Conservation (phyloP, 1,140 invertebrate species). For the Drosophila pandora region DNA sequence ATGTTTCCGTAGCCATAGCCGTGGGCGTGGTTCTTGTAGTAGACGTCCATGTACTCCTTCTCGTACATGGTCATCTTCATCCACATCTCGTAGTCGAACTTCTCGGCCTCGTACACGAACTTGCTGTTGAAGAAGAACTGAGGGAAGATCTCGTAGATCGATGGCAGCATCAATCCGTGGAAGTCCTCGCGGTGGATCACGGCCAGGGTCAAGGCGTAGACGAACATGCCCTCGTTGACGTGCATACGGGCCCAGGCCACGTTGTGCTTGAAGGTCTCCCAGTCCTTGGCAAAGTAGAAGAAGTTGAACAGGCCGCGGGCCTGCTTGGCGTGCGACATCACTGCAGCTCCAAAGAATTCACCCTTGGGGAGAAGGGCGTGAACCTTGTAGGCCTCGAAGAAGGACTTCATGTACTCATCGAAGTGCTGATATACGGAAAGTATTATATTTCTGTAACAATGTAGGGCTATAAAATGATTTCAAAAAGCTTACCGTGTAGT, state of each 20-base stretch:
- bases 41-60: slow-evolving; percentile 86
- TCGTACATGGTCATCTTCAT: slow-evolving; percentile 77
- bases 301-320: slow-evolving; percentile 85
- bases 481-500: slow-evolving; percentile 55
- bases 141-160: slow-evolving; percentile 87
- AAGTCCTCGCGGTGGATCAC: slow-evolving; percentile 86
- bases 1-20: slow-evolving; percentile 84
- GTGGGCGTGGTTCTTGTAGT: slow-evolving; percentile 87
- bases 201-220: slow-evolving; percentile 86
- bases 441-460: too few relatives aligned
- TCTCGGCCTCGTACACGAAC: slow-evolving; percentile 85
- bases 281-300: slow-evolving; percentile 87
- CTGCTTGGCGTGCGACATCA: slow-evolving; percentile 84
- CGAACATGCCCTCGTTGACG: slow-evolving; percentile 87
- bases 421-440: slow-evolving; percentile 32
- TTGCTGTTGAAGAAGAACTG: slow-evolving; percentile 86
- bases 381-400: slow-evolving; percentile 66
- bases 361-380: slow-evolving; percentile 69
- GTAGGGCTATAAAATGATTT: too few relatives aligned
- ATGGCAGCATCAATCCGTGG: slow-evolving; percentile 86
- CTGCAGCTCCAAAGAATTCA: slow-evolving; percentile 74
- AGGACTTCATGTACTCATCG: slow-evolving; percentile 70
- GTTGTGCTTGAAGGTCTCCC: slow-evolving; percentile 87
- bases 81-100: slow-evolving; percentile 78
- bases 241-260: slow-evolving; percentile 86